A percentile compares a stretch with the other conserved stretches of the same genome.
These are phyloP conservation scores for Listronotus oregonensis DNA, from an alignment of 1,140 invertebrate species.

Conservation along the genomic window DNA sequence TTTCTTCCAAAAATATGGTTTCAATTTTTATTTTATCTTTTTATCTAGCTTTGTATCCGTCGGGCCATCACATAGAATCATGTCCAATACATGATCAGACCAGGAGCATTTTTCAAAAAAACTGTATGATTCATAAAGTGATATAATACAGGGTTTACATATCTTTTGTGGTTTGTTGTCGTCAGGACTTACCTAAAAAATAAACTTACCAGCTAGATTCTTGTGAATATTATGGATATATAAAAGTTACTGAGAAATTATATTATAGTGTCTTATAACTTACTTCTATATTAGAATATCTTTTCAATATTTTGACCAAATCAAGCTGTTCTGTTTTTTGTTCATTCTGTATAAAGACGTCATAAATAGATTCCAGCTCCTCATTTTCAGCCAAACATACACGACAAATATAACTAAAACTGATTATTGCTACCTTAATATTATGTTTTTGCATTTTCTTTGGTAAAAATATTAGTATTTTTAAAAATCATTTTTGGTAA, in stretches of 20 bases:
- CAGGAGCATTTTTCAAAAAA: conserved; percentile 18
- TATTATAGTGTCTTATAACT: too few species aligned
- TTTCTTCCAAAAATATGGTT: not conserved
- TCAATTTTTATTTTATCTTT: not conserved
- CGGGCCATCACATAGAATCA: not conserved
- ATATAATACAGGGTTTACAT: conserved; percentile 20
- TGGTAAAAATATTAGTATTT: too few species aligned
- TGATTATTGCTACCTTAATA: not conserved
- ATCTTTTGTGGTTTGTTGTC: conserved; percentile 27
- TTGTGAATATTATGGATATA: too few species aligned
- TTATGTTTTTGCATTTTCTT: conserved; percentile 17
- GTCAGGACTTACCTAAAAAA: conserved; percentile 10
- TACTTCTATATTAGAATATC: conserved; percentile 23
- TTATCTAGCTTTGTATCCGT: not conserved
- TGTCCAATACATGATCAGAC: conserved; percentile 19
- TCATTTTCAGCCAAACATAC: conserved; percentile 9
- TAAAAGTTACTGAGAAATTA: too few species aligned
- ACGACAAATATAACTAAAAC: conserved; percentile 17
- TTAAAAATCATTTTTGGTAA: too few species aligned
- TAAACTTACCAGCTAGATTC: too few species aligned
- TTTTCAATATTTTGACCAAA: conserved; percentile 16
- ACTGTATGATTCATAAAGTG: conserved; percentile 10
- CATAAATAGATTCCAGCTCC: conserved; percentile 20
- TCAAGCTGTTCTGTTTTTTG: conserved; percentile 7
- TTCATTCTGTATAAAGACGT: conserved; percentile 5